Conservation (phyloP, 2,113 vertebrate genomes). For the Hucho hucho region DNA sequence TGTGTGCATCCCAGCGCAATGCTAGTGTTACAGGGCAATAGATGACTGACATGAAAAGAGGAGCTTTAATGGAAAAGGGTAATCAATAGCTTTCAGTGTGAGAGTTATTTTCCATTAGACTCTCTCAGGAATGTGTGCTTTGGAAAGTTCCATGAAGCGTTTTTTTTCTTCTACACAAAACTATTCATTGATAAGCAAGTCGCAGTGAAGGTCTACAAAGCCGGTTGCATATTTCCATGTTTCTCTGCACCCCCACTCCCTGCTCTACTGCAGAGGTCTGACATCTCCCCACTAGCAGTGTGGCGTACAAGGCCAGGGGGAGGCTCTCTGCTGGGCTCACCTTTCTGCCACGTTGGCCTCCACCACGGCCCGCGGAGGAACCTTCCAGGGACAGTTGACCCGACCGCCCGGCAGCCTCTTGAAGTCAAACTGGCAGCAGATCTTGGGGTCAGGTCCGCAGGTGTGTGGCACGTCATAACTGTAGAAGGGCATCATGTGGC, state of each 20-base stretch:
- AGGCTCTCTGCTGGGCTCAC: constrained; percentile 64
- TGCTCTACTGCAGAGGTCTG: neutral
- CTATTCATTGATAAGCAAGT: neutral
- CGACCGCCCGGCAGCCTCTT: constrained; percentile 92
- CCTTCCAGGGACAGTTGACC: constrained; percentile 97
- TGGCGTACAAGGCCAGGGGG: neutral
- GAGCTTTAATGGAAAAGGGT: neutral
- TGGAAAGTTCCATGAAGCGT: neutral
- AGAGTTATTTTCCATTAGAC: constrained; percentile 34
- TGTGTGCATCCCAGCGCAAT: no score
- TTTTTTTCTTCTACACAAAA: neutral
- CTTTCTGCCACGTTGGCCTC: constrained; percentile 90
- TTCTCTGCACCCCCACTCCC: neutral
- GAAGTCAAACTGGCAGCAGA: constrained; percentile 99
- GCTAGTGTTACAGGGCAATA: constrained; percentile 18
- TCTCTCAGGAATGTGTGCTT: constrained; percentile 22
- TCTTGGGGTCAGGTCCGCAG: constrained; percentile 94
- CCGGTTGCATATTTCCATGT: neutral
- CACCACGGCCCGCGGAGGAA: constrained; percentile 86
- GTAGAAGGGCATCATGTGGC: constrained; percentile 99
- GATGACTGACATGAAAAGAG: constrained; percentile 13
- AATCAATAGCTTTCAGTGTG: constrained; percentile 1
- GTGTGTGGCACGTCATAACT: constrained; percentile 96
- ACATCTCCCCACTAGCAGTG: neutral
- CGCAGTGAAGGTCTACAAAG: constrained; percentile 14